Evolutionary conservation across 2,113 vertebrate genomes (phyloP).

Genomic region (Geococcyx californianus): DNA sequence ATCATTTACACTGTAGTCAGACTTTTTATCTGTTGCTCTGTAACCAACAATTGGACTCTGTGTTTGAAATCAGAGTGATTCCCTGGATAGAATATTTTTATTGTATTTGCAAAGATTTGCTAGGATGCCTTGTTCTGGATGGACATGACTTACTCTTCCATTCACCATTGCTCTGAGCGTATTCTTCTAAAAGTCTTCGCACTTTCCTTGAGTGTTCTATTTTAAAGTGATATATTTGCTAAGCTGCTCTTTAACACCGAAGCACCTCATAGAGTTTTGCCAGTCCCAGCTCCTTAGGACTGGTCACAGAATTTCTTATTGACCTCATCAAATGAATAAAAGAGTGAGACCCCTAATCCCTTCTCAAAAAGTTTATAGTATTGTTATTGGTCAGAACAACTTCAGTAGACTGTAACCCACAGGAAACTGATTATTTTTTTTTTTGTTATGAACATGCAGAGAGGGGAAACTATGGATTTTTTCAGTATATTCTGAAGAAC

Average conservation of each 20-base stretch:
- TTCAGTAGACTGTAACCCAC: background rate
- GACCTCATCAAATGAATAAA: background rate
- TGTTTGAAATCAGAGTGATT: background rate
- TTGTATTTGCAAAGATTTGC: background rate
- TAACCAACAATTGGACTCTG: background rate
- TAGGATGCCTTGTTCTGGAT: background rate
- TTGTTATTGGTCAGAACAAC: background rate
- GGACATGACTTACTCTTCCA: background rate
- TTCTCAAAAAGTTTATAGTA: background rate
- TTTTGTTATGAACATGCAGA: background rate
- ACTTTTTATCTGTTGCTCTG: background rate
- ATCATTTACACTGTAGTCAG: background rate
- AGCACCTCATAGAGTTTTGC: background rate
- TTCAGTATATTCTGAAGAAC: background rate
- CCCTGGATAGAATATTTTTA: background rate
- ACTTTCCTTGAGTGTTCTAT: background rate
- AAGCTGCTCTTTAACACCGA: background rate
- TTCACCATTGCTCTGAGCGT: background rate
- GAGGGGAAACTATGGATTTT: background rate
- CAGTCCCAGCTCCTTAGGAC: background rate
- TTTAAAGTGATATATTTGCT: background rate
- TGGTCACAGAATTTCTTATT: background rate
- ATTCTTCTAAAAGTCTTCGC: background rate
- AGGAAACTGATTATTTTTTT: background rate
- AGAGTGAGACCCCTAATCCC: background rate